Evolutionary conservation across 2,888 invertebrate species (phyloP).

Genomic region (Drosophila quinaria): DNA sequence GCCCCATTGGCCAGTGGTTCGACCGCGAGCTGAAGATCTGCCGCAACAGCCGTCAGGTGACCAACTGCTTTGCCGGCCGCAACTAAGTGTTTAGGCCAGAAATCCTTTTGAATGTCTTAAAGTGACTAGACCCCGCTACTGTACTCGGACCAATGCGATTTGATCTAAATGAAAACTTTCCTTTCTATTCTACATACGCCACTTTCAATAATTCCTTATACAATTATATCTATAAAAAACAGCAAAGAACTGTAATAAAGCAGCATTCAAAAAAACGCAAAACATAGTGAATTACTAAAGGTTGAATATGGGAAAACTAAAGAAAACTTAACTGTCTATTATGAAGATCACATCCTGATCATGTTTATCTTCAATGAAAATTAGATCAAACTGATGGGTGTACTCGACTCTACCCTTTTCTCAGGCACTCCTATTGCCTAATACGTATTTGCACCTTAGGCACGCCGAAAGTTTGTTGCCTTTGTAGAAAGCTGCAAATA

Average conservation of each 20-base stretch:
- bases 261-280: constrained; percentile 44
- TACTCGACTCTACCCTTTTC: too few species aligned
- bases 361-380: too few species aligned
- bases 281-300: too few species aligned
- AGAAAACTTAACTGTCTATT: too few species aligned
- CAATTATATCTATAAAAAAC: constrained; percentile 3
- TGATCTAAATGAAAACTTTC: constrained; percentile 4
- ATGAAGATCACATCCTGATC: too few species aligned
- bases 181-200: constrained; percentile 14
- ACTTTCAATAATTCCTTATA: constrained; percentile 12
- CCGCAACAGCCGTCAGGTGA: constrained; percentile 39
- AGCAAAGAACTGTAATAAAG: constrained; percentile 54
- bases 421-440: too few species aligned
- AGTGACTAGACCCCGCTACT: not conserved
- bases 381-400: too few species aligned
- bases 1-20: constrained; percentile 59
- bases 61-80: constrained; percentile 44
- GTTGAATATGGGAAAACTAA: too few species aligned
- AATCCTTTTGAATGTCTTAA: not conserved
- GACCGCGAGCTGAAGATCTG: constrained; percentile 51
- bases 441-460: too few species aligned
- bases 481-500: too few species aligned
- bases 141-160: constrained; percentile 21
- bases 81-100: constrained; percentile 30
- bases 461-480: too few species aligned